phyloP scores from a whole-genome alignment of 2,797 vertebrate genomes.

The Heterohyrax brucei region DNA sequence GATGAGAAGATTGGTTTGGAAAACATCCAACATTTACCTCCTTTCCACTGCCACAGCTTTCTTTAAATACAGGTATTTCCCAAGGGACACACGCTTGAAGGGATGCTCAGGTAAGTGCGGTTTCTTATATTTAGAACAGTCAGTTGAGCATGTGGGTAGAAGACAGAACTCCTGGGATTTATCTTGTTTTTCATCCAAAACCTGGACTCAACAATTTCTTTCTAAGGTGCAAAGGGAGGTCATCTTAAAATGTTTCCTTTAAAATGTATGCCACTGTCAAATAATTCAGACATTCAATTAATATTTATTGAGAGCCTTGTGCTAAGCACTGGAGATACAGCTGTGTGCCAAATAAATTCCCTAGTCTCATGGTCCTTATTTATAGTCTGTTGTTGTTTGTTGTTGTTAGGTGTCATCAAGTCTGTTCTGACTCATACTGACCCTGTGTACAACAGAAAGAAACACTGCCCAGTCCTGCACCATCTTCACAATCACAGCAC shows the following conservation, averaged over 20 bases:
- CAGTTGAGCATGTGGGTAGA: neutral
- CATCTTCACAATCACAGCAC: no score
- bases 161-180: neutral
- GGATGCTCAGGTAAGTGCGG: neutral
- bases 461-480: no score
- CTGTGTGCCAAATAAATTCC: neutral
- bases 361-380: neutral
- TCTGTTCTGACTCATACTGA: no score
- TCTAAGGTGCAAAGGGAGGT: neutral
- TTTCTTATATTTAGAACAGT: neutral
- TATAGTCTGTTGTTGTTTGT: neutral
- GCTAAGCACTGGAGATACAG: neutral
- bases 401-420: no score
- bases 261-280: neutral
- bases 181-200: conserved; percentile 51
- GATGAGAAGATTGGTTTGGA: conserved; percentile 82
- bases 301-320: conserved; percentile 11
- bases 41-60: neutral
- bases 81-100: neutral
- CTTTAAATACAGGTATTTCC: conserved; percentile 33
- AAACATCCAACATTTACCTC: conserved; percentile 71
- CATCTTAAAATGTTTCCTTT: neutral
- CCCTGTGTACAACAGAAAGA: no score
- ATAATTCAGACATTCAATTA: neutral
- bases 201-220: neutral